phyloP scores from a whole-genome alignment of 2,797 vertebrate genomes.

The Lacerta bilineata region DNA sequence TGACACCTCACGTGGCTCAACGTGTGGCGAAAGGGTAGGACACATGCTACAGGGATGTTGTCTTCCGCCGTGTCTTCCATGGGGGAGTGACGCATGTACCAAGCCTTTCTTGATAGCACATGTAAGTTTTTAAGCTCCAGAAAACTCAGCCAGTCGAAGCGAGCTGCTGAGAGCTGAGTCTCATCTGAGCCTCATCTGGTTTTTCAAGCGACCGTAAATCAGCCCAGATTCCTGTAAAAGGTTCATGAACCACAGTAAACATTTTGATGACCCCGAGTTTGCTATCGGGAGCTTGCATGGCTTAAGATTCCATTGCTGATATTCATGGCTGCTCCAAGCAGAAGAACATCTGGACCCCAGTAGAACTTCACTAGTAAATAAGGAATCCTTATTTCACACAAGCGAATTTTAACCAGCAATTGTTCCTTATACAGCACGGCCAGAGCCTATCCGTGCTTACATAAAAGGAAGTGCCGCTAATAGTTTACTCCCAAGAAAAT shows the following conservation, averaged over 20 bases:
- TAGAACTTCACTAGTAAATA: not conserved
- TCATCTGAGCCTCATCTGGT: conserved; percentile 42
- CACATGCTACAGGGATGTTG: not conserved
- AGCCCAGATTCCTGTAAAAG: not conserved
- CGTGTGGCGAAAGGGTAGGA: not conserved
- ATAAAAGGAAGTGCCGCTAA: not conserved
- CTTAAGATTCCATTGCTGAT: not conserved
- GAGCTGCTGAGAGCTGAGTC: not conserved
- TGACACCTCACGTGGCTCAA: not conserved
- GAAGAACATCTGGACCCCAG: not conserved
- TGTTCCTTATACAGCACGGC: not conserved
- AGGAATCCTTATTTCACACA: not conserved
- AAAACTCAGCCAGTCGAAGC: not conserved
- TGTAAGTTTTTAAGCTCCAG: not conserved
- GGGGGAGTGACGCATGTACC: not conserved
- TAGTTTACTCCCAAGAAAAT: not conserved
- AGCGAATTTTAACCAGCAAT: not conserved
- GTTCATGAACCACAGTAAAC: not conserved
- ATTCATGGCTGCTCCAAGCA: not conserved
- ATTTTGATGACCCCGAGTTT: not conserved
- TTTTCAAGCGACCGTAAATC: not conserved
- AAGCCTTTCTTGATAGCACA: conserved; percentile 8
- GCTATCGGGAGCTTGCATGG: not conserved
- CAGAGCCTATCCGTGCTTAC: not conserved
- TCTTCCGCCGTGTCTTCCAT: not conserved